Evolutionary conservation across 2,113 vertebrate species (phyloP).

Genomic region (Rousettus leschenaultii): DNA sequence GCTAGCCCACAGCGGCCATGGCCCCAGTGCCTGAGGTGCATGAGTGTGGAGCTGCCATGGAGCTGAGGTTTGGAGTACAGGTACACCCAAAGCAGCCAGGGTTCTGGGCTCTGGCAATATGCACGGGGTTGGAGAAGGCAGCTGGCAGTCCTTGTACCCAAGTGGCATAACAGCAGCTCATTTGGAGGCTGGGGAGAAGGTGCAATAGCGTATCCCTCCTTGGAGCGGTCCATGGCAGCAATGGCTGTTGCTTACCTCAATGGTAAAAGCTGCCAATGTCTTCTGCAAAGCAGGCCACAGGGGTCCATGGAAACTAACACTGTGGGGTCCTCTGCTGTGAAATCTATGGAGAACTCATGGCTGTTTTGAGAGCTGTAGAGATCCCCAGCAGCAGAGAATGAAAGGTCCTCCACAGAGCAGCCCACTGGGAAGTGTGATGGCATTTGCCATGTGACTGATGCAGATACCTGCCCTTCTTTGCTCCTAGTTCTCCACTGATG

Average conservation of each 20-base stretch:
- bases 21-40: neutral
- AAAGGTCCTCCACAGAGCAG: neutral
- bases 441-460: neutral
- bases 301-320: neutral
- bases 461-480: neutral
- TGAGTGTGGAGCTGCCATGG: neutral
- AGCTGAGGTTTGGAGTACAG: neutral
- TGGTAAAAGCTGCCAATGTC: neutral
- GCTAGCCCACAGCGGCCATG: fast-evolving
- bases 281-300: neutral
- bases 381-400: neutral
- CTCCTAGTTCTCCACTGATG: neutral
- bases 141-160: neutral
- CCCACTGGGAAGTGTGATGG: neutral
- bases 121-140: neutral
- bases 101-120: neutral
- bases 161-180: neutral
- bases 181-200: neutral
- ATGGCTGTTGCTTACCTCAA: neutral
- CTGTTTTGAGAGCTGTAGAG: neutral
- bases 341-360: neutral
- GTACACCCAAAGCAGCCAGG: neutral
- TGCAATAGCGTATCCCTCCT: neutral
- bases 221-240: neutral
- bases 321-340: neutral